Conservation (phyloP, 2,797 vertebrate species). For the Acrossocheilus fasciatus region DNA sequence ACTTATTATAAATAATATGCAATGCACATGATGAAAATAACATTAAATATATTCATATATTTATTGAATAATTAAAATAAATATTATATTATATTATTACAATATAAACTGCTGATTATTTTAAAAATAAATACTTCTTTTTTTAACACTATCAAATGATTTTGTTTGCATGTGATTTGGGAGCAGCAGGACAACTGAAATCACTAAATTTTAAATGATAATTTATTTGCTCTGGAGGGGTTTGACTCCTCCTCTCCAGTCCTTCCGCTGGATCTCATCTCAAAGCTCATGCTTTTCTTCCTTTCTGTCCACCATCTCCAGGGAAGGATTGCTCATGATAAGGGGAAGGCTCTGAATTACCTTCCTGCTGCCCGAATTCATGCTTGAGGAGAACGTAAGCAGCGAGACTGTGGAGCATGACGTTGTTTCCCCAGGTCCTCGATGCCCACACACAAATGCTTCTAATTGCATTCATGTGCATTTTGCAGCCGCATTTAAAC, state of each 20-base stretch:
- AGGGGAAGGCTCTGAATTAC: background rate
- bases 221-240: background rate
- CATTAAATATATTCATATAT: too few relatives aligned
- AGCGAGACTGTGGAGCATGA: slow-evolving; percentile 2
- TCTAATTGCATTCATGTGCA: background rate
- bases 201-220: slow-evolving; percentile 1
- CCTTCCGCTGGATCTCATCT: slow-evolving; percentile 7
- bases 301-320: slow-evolving; percentile 12
- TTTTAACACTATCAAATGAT: background rate
- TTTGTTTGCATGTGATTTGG: background rate
- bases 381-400: slow-evolving; percentile 7
- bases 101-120: background rate
- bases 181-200: slow-evolving; percentile 2
- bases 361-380: slow-evolving; percentile 34
- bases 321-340: slow-evolving; percentile 26
- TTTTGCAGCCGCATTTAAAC: slow-evolving; percentile 19
- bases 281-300: slow-evolving; percentile 1
- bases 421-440: slow-evolving; percentile 6
- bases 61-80: too few relatives aligned
- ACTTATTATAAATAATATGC: too few relatives aligned
- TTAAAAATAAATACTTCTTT: background rate
- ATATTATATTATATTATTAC: background rate
- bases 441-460: slow-evolving; percentile 9
- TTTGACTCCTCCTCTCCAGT: background rate
- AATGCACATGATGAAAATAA: too few relatives aligned